A percentile compares a stretch with the other conserved stretches of the same genome.
Evolutionary conservation across 2,797 vertebrate genomes (phyloP).

Genomic region (Coilia nasus): DNA sequence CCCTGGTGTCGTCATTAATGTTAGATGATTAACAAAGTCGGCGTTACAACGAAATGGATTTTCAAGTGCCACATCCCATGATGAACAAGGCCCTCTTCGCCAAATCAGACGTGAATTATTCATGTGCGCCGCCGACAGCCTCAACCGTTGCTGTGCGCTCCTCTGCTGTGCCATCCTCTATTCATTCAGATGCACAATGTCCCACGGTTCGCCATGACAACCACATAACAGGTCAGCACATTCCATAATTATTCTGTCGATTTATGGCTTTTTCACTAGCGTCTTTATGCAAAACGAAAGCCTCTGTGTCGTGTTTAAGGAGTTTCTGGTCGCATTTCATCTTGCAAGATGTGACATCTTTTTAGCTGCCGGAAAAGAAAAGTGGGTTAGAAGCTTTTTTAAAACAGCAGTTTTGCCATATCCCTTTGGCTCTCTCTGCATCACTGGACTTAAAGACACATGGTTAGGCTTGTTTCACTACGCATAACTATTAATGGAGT

Average conservation of each 20-base stretch:
- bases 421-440: neutral
- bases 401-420: neutral
- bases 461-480: neutral
- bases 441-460: neutral
- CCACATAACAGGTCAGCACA: slow-evolving; percentile 2
- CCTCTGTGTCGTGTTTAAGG: neutral
- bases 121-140: neutral
- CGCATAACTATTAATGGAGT: too few species aligned
- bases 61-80: slow-evolving; percentile 18
- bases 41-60: slow-evolving; percentile 2
- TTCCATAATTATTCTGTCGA: slow-evolving; percentile 25
- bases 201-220: neutral
- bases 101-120: slow-evolving; percentile 21
- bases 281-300: neutral
- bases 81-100: slow-evolving; percentile 3
- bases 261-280: neutral
- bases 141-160: neutral
- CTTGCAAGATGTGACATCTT: neutral
- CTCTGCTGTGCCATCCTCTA: neutral
- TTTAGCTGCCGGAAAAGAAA: neutral
- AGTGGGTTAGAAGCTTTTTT: neutral
- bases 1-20: slow-evolving; percentile 18
- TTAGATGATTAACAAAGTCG: slow-evolving; percentile 20
- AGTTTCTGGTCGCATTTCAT: neutral
- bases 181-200: slow-evolving; percentile 7